Evolutionary conservation across 1,140 invertebrate species (phyloP), one percentile per base, ranked within the genome.

Genomic region (Ceratoteleas bidentatus): DNA sequence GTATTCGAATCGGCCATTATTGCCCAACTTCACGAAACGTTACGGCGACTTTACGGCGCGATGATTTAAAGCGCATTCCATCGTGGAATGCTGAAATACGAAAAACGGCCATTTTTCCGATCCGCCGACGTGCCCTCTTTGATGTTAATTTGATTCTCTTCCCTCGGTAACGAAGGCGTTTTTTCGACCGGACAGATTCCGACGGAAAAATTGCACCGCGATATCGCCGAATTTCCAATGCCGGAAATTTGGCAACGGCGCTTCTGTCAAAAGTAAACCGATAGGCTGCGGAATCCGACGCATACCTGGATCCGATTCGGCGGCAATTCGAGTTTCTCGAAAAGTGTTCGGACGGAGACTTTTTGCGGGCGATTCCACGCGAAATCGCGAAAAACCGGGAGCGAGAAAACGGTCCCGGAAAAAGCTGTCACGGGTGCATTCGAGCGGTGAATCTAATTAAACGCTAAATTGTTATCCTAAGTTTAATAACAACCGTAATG

Each of bases 381-480:
- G 16, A 40, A 79, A 73, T 73, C 54, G 56, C 80, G 43, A 24
- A 24, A 24, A 1, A 24, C 4, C 24, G 24, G 24, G 1, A 24
- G 24, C 24, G 24, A 4, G 24, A 24, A 24, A 24, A 24, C 1
- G 24, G 24, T 24, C 24, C 62, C 64, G 56, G 75, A 85, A 79
- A 83, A 81, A 88, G 24, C 24, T 24, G 24, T 24, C 24, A 24
- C 24, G 24, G 24, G 24, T 1, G 24, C 24, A 24, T 24, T 24
- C 24, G 24, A 24, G 24, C 24, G 24, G 24, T 87, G 86, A 84
- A 87, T 88, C 86, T 90, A 90, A 90, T 90, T 90, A 90, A 90
- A 90, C 84, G 88, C 83, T 88, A 89, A 90, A 90, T 88, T 88
- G 86, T 90, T 90, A 89, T 89, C 88, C 89, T 88, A 89, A 87